Conservation (phyloP, 2,888 invertebrate genomes). For the Bursaphelenchus okinawaensis region DNA sequence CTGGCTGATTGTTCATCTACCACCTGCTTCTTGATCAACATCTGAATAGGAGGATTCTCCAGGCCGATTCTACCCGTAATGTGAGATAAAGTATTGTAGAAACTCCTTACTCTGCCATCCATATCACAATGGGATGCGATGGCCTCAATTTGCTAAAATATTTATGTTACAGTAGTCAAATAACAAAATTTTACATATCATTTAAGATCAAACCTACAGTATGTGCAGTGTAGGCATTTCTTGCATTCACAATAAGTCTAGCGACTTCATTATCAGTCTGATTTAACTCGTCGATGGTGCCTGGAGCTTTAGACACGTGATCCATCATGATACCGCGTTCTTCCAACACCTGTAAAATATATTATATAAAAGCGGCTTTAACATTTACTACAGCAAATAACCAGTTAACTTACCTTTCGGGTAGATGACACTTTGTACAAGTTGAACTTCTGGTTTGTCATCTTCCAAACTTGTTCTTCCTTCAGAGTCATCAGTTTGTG, state of each 20-base stretch:
- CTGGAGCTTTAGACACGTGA: not conserved
- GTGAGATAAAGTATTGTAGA: slow-evolving; percentile 11
- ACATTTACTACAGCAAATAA: not conserved
- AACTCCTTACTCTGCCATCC: not conserved
- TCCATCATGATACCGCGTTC: not conserved
- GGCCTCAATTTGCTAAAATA: not conserved
- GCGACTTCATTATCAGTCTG: slow-evolving; percentile 14
- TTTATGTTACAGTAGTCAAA: too few relatives aligned
- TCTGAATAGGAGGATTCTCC: slow-evolving; percentile 20
- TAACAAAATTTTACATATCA: not conserved
- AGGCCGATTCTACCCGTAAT: slow-evolving; percentile 18
- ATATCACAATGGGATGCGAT: not conserved
- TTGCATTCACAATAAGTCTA: slow-evolving; percentile 4
- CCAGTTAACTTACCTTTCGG: not conserved
- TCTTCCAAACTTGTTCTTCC: slow-evolving; percentile 3
- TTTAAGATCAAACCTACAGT: slow-evolving; percentile 6
- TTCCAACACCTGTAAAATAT: not conserved
- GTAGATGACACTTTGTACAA: not conserved
- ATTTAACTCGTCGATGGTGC: not conserved
- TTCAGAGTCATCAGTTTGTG: not conserved
- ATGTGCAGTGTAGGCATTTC: slow-evolving; percentile 12
- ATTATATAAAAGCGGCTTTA: too few relatives aligned
- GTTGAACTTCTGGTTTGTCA: slow-evolving; percentile 8
- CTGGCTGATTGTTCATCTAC: slow-evolving; percentile 17
- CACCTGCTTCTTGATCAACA: slow-evolving; percentile 20